phyloP scores from a whole-genome alignment of 2,797 vertebrate genomes.

The Mormyrus hasselquistii region DNA sequence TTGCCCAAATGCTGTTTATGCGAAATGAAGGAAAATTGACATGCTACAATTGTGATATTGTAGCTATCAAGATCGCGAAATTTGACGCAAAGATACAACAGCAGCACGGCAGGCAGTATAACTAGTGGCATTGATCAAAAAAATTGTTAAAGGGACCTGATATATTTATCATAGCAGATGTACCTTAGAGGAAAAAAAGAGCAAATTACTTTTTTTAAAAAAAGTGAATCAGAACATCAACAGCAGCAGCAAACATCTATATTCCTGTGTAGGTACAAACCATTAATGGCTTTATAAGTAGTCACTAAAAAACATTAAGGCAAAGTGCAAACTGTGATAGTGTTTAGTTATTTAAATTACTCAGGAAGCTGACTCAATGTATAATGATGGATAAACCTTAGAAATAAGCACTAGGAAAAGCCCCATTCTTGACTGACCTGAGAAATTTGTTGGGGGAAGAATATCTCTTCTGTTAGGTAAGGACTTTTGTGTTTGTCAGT shows the following conservation, averaged over 20 bases:
- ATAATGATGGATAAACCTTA: background rate
- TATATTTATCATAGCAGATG: background rate
- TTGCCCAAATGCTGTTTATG: background rate
- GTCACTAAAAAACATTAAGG: background rate
- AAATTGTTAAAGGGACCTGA: background rate
- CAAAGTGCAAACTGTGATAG: background rate
- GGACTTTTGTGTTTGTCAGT: background rate
- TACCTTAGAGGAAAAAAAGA: background rate
- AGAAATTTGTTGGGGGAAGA: background rate
- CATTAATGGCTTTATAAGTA: background rate
- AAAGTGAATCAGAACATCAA: background rate
- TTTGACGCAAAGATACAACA: background rate
- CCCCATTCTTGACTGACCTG: background rate
- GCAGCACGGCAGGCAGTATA: background rate
- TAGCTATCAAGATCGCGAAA: background rate
- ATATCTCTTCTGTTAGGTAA: background rate
- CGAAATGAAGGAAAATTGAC: background rate
- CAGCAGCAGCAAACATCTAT: background rate
- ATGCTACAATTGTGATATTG: background rate
- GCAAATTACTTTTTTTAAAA: background rate
- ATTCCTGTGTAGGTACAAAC: background rate
- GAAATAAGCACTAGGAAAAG: background rate
- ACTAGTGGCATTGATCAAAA: background rate
- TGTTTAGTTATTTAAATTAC: background rate
- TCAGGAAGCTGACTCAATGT: background rate